Conservation (phyloP, 2,113 vertebrate species). For the Natator depressus region DNA sequence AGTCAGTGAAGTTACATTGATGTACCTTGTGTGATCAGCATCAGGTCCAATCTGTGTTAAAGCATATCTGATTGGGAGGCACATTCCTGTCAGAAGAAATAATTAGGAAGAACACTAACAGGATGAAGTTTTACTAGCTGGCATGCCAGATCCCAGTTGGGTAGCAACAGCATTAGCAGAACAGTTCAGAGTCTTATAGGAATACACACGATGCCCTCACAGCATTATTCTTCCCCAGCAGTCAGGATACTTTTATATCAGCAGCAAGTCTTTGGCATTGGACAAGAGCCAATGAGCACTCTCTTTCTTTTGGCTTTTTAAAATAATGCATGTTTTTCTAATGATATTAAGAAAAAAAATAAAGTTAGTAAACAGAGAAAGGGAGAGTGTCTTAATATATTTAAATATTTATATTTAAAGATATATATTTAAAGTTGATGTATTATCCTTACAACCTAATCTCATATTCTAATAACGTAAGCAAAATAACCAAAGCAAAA, state of each 20-base stretch:
- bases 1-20: not conserved
- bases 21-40: constrained; percentile 15
- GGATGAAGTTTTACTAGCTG: constrained; percentile 21
- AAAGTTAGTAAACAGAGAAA: not conserved
- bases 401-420: not conserved
- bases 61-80: constrained; percentile 58
- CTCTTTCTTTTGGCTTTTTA: not conserved
- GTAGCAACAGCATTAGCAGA: constrained; percentile 50
- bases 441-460: not conserved
- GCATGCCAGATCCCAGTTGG: constrained; percentile 23
- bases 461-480: not conserved
- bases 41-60: constrained; percentile 38
- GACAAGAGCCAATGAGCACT: not conserved
- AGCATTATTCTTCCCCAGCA: constrained; percentile 9
- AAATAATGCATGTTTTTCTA: not conserved
- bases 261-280: not conserved
- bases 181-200: constrained; percentile 45
- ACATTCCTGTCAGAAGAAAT: constrained; percentile 45
- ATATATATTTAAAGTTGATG: not conserved
- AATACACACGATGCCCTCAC: constrained; percentile 14
- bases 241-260: not conserved
- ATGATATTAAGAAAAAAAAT: not conserved
- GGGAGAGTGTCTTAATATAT: not conserved
- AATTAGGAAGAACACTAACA: constrained; percentile 32
- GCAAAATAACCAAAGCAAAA: not conserved